Evolutionary conservation across 2,113 vertebrate genomes (phyloP), one percentile per base, ranked within the genome.

Genomic region (Plecturocebus donacophilus): DNA sequence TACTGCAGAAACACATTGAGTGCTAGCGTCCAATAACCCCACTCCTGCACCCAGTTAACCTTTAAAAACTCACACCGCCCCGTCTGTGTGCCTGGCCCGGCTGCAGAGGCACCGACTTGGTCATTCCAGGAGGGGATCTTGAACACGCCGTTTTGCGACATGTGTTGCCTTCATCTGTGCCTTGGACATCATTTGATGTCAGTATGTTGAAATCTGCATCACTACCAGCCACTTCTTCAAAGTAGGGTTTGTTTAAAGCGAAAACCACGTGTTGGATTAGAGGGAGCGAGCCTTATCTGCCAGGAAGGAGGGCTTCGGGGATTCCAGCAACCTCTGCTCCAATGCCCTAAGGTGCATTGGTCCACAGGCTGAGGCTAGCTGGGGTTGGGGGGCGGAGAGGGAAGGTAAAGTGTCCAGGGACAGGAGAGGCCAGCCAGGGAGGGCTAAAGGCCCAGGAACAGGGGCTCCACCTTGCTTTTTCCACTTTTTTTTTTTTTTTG

Each of bases 51-150:
- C 52, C n/a, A 16, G 70, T 68, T 90, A 56, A 52, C 90, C 83
- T 58, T 49, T 27, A 66, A 64, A 42, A 71, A 4, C 19, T 32
- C 30, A 64, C 30, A 71, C 32, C 64, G 3, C 25, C 25, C 11
- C 49, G 19, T 6, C 5, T 0, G 2, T 1, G 21, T 12, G 58
- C 54, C 45, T 8, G 1, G 68, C 38, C 0, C 0, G 9, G 38
- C n/a, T 19, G n/a, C 19, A 9, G 0, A 1, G 1, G 27, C 45
- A 3, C 10, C 0, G 1, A 6, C 12, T 6, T 1, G 6, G 82
- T 32, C 6, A 32, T 35, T 30, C 47, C 35, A 54, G 85, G n/a
- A 86, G 66, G 21, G 30, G 20, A 20, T 16, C 12, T 0, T 10
- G 12, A 56, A 23, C 47, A 38, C 0, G 0, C 52, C 20, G 25